phyloP scores from a whole-genome alignment of 2,113 vertebrate species.

The Miniopterus natalensis region DNA sequence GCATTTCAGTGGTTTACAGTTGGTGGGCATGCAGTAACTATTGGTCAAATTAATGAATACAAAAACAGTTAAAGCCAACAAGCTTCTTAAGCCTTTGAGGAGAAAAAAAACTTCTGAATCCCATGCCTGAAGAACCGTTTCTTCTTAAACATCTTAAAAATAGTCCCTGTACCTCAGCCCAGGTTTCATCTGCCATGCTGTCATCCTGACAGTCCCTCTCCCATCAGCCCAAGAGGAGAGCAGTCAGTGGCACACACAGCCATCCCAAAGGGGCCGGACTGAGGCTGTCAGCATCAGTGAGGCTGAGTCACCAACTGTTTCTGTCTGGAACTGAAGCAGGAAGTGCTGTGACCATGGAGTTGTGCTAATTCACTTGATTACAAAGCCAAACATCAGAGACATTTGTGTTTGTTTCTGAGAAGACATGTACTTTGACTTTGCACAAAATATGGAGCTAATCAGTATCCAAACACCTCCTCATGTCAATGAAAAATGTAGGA shows the following conservation, averaged over 20 bases:
- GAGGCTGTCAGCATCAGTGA: background rate
- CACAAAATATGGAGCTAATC: background rate
- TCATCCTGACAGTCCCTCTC: background rate
- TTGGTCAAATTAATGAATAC: slow-evolving; percentile 42
- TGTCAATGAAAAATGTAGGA: background rate
- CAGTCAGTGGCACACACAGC: accelerated
- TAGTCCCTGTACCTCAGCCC: background rate
- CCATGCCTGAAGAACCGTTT: background rate
- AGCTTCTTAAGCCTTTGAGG: background rate
- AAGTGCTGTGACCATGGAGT: background rate
- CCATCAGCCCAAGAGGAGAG: background rate
- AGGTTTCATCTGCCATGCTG: background rate
- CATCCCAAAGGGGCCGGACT: background rate
- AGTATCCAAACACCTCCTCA: background rate
- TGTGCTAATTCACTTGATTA: background rate
- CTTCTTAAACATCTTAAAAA: background rate
- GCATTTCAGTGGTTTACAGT: slow-evolving; percentile 3
- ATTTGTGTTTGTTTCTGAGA: slow-evolving; percentile 21
- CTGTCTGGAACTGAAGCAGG: background rate
- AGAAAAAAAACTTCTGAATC: slow-evolving; percentile 12
- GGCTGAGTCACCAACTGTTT: background rate
- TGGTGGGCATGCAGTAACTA: background rate
- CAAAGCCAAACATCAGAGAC: background rate
- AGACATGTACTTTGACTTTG: background rate
- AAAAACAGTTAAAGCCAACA: background rate